Percentiles rank a stretch among this genome's conserved stretches.
These are phyloP conservation scores for Caenorhabditis latens DNA, from an alignment of 1,140 invertebrate genomes.

Conservation along the genomic window DNA sequence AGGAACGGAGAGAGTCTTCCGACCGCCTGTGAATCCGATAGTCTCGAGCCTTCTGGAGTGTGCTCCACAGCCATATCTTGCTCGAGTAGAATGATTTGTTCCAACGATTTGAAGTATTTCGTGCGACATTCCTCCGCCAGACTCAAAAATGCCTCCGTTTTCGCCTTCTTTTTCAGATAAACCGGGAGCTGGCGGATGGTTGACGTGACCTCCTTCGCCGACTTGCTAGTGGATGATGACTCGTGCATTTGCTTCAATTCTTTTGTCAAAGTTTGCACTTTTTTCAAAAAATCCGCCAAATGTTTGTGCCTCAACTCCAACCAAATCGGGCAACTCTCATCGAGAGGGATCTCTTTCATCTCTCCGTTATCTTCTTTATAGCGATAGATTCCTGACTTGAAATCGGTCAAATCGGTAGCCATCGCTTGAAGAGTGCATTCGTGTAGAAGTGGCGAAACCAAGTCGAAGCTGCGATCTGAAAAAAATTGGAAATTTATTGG, in stretches of 20 bases:
- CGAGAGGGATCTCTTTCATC: neutral
- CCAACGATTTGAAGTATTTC: neutral
- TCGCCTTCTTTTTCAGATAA: conserved; percentile 5
- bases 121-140: neutral
- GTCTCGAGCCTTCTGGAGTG: neutral
- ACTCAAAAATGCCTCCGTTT: neutral
- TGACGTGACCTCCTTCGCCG: neutral
- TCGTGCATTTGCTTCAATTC: neutral
- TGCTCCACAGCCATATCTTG: conserved; percentile 35
- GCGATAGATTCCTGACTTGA: neutral
- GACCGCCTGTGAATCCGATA: neutral
- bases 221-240: neutral
- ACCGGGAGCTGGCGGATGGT: neutral
- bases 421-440: conserved; percentile 19
- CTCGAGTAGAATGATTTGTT: conserved; percentile 16
- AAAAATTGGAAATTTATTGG: neutral
- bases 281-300: neutral
- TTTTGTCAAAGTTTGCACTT: neutral
- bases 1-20: conserved; percentile 1
- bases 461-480: conserved; percentile 29
- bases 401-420: conserved; percentile 6
- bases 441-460: conserved; percentile 18
- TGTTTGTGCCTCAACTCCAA: neutral
- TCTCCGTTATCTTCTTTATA: neutral
- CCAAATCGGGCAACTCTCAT: neutral